Evolutionary conservation across 2,888 invertebrate genomes (phyloP).

Genomic region (Hyppa rectilinea): DNA sequence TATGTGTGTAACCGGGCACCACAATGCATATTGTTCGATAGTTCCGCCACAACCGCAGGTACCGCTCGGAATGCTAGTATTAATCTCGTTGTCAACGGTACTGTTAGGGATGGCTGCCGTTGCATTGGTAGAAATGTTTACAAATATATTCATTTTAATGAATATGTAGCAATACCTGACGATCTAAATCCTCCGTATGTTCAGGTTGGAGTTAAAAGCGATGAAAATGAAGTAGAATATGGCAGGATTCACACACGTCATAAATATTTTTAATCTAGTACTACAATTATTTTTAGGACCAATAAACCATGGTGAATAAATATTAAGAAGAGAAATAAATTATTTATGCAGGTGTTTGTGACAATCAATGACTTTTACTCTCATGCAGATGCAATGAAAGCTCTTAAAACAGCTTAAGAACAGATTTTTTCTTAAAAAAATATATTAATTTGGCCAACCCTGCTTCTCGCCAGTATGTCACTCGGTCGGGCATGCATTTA

Average conservation of each 20-base stretch:
- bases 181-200: not conserved
- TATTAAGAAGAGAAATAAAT: not conserved
- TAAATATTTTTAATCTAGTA: not conserved
- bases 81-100: constrained; percentile 62
- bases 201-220: not conserved
- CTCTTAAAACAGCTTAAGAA: not conserved
- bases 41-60: constrained; percentile 50
- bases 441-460: constrained; percentile 35
- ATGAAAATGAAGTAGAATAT: not conserved
- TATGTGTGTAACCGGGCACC: constrained; percentile 29
- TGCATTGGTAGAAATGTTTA: not conserved
- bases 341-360: not conserved
- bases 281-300: not conserved
- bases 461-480: constrained; percentile 62
- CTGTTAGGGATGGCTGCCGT: constrained; percentile 47
- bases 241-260: not conserved
- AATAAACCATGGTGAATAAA: too few relatives aligned
- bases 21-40: constrained; percentile 52
- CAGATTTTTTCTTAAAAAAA: not conserved
- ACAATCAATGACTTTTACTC: not conserved
- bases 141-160: not conserved
- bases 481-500: constrained; percentile 61
- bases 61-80: constrained; percentile 49
- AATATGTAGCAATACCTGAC: not conserved
- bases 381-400: not conserved